Evolutionary conservation across 1,140 invertebrate species (phyloP), one percentile per base, ranked within the genome.

Genomic region (Lucilia cuprina): DNA sequence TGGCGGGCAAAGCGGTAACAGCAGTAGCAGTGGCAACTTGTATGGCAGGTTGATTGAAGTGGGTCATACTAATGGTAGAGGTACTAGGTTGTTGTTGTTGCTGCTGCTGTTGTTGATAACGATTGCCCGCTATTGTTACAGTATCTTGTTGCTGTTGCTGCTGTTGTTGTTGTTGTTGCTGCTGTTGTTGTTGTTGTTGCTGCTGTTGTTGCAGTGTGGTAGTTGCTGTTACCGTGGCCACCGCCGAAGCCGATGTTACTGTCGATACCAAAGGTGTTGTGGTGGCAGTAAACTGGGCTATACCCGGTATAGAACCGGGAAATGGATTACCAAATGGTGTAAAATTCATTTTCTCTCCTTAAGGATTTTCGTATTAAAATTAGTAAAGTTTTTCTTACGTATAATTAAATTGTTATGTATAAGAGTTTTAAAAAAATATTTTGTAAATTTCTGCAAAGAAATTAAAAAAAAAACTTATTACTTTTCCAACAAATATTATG

Each of bases 301-400:
- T 93, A 12, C 88, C 88, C 55, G 93, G 94, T 83, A 93, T 91
- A 30, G 93, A 93, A 83, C 94, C 91, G 70, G 94, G 93, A 60
- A 94, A 93, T 21, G 94, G 93, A 83, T 93, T 93, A 49, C 93
- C 94, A 86, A 95, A 95, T 21, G 94, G 94, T 41, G 94, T 93
- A 86, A 95, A 95, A 92, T 95, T 95, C 94, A 95, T 95, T 86
- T 85, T 21, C 65, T 70, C 88, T 83, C 83, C 84, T 74, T 75
- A 55, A 83, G 25, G 13, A 82, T 65, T 60, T 82, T 82, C 14
- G 82, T 82, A 65, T 60, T 50, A 65, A 82, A 65, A 70, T 65
- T 65, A 35, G 12, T 50, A 65, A 19, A 60, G 55, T 50, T 65
- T 65, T 82, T 47, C 21, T 25, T 82, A 47, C n/a, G 75, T n/a